Conservation (phyloP, 1,140 invertebrate species). For the Bombus confusus region DNA sequence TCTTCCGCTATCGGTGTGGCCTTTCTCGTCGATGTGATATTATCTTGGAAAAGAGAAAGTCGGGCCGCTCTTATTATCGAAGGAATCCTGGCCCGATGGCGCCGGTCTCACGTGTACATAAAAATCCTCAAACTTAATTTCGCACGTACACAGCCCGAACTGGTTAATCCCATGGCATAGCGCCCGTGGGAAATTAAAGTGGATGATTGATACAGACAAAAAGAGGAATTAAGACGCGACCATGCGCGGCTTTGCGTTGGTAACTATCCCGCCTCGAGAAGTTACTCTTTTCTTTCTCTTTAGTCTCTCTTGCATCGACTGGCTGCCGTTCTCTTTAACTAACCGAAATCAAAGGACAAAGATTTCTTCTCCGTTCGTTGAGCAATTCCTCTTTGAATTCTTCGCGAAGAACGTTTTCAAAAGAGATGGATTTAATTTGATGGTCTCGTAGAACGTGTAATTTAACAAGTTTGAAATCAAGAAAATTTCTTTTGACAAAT, state of each 20-base stretch:
- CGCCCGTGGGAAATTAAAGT: constrained; percentile 77
- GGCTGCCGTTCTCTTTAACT: background rate
- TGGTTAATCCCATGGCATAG: constrained; percentile 63
- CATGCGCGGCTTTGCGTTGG: constrained; percentile 18
- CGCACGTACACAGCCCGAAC: constrained; percentile 56
- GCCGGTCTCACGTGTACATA: constrained; percentile 53
- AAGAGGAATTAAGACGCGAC: constrained; percentile 62
- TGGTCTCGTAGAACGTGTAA: background rate
- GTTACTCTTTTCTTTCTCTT: constrained; percentile 4
- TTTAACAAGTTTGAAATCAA: too few relatives aligned
- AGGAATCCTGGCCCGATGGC: constrained; percentile 50
- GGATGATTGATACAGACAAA: constrained; percentile 75
- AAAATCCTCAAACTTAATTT: constrained; percentile 66
- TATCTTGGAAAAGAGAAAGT: background rate
- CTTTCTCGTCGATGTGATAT: background rate
- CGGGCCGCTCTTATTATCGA: constrained; percentile 18
- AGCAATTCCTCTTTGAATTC: background rate
- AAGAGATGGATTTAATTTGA: background rate
- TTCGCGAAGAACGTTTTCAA: too few relatives aligned
- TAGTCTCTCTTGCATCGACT: background rate
- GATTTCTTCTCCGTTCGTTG: background rate
- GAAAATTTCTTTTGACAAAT: too few relatives aligned
- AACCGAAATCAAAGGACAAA: background rate
- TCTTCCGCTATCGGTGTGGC: background rate
- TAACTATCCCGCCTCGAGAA: constrained; percentile 10